Evolutionary conservation across 1,140 invertebrate species (phyloP).

Genomic region (Daktulosphaira vitifoliae): DNA sequence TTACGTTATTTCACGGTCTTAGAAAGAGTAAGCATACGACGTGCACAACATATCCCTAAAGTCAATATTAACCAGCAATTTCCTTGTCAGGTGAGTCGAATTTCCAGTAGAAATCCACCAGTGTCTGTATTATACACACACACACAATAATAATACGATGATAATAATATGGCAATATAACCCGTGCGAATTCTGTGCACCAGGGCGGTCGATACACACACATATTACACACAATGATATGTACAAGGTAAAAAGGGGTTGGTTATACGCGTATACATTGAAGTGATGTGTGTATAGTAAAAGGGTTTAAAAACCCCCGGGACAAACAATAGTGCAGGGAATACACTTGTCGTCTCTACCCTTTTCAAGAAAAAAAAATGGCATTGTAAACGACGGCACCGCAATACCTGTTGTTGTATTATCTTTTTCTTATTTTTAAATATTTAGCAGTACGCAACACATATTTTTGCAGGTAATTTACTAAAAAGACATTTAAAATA

Average conservation of each 20-base stretch:
- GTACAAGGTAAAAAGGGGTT: slow-evolving; percentile 12
- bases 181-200: neutral
- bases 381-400: neutral
- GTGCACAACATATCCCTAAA: neutral
- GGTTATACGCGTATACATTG: neutral
- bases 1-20: too few species aligned
- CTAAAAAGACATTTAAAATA: too few species aligned
- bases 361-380: slow-evolving; percentile 11
- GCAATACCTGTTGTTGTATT: slow-evolving; percentile 8
- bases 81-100: slow-evolving; percentile 9
- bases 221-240: neutral
- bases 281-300: neutral
- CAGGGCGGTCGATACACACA: neutral
- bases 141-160: neutral
- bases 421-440: too few species aligned
- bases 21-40: too few species aligned
- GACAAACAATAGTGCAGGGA: slow-evolving; percentile 14
- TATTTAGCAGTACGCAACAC: too few species aligned
- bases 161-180: neutral
- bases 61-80: neutral
- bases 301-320: slow-evolving; percentile 19
- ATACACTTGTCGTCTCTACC: slow-evolving; percentile 24
- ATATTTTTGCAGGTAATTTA: too few species aligned
- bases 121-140: neutral
- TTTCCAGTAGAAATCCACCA: neutral